Percentiles rank a stretch among this genome's conserved stretches.
These are phyloP conservation scores for Atherix ibis DNA, from an alignment of 2,888 invertebrate species.

Conservation along the genomic window DNA sequence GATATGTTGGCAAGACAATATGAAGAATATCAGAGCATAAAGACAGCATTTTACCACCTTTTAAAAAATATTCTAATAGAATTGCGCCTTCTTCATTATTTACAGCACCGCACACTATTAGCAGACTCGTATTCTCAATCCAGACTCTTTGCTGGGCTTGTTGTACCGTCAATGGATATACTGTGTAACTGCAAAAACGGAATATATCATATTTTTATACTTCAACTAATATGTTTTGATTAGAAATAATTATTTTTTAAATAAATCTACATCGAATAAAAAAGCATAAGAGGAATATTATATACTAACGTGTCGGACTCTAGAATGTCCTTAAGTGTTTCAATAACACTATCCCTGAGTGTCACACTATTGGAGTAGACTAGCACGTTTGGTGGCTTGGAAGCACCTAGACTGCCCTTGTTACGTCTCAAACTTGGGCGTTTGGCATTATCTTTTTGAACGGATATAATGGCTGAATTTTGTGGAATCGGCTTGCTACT, in stretches of 20 bases:
- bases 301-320: conserved; percentile 54
- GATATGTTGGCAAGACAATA: conserved; percentile 61
- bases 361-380: conserved; percentile 65
- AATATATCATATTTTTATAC: too few relatives aligned
- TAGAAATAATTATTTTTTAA: conserved; percentile 1
- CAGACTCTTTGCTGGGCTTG: conserved; percentile 26
- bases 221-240: background rate
- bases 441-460: conserved; percentile 14
- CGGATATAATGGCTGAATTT: conserved; percentile 8
- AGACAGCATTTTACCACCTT: conserved; percentile 59
- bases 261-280: too few relatives aligned
- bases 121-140: conserved; percentile 47
- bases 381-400: conserved; percentile 65
- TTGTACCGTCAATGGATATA: conserved; percentile 40
- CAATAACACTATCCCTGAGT: conserved; percentile 57
- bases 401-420: conserved; percentile 25
- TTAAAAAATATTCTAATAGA: conserved; percentile 53
- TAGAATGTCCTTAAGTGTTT: conserved; percentile 49
- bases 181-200: conserved; percentile 37
- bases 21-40: conserved; percentile 68
- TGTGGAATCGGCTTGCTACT: conserved; percentile 1
- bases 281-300: too few relatives aligned
- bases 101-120: conserved; percentile 66
- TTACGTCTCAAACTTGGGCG: conserved; percentile 24
- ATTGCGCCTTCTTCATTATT: conserved; percentile 46